These are phyloP conservation scores for Chionomys nivalis DNA, from an alignment of 2,113 vertebrate genomes.

Conservation along the genomic window DNA sequence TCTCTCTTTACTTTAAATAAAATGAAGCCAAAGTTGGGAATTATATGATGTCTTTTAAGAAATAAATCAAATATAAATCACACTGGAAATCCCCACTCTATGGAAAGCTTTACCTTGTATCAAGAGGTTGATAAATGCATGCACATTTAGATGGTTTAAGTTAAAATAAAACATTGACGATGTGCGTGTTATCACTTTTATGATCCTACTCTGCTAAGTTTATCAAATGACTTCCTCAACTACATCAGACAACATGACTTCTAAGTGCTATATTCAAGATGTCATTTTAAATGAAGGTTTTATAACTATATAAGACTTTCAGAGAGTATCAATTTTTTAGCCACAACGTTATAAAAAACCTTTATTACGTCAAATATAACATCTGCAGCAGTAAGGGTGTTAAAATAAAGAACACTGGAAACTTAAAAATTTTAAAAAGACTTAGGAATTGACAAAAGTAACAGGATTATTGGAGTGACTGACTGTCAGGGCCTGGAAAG, in stretches of 20 bases:
- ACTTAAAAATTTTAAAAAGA: not conserved
- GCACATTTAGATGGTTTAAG: not conserved
- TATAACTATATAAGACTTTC: not conserved
- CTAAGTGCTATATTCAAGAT: not conserved
- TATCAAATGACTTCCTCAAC: not conserved
- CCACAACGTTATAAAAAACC: conserved; percentile 1
- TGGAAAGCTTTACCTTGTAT: not conserved
- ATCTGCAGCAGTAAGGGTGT: not conserved
- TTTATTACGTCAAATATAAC: conserved; percentile 36
- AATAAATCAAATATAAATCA: conserved; percentile 34
- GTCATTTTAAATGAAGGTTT: conserved; percentile 30
- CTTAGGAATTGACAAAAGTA: not conserved
- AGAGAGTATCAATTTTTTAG: not conserved
- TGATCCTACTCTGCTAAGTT: not conserved
- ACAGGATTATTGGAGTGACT: not conserved
- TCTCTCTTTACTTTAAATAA: conserved; percentile 19
- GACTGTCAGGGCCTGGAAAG: not conserved
- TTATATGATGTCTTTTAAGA: not conserved
- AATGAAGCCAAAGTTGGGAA: not conserved
- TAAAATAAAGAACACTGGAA: not conserved
- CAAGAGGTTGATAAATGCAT: not conserved
- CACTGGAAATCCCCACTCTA: not conserved
- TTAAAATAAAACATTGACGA: conserved; percentile 33
- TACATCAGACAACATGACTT: not conserved
- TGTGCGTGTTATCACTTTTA: not conserved